phyloP scores from a whole-genome alignment of 1,140 invertebrate genomes.

The Bombus sylvicola region DNA sequence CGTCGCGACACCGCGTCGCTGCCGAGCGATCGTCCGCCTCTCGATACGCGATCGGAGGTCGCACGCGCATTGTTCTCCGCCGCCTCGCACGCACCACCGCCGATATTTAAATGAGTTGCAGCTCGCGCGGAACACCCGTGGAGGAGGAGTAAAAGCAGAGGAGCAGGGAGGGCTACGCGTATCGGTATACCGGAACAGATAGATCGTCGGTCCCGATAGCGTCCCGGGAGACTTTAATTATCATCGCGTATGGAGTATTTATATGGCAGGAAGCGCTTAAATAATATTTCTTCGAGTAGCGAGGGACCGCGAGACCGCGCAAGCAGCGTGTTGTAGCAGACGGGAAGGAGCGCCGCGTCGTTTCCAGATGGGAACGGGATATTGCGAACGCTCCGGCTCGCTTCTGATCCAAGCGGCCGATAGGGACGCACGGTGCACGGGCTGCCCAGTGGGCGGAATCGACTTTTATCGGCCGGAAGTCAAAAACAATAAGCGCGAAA shows the following conservation, averaged over 20 bases:
- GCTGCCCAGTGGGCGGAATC: slow-evolving; percentile 73
- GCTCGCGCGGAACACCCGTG: slow-evolving; percentile 13
- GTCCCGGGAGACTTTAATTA: slow-evolving; percentile 79
- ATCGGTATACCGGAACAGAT: slow-evolving; percentile 64
- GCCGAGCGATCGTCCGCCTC: too few relatives aligned
- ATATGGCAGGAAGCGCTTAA: slow-evolving; percentile 83
- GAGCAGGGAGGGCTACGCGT: neutral
- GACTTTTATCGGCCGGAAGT: slow-evolving; percentile 80
- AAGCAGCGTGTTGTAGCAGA: too few relatives aligned
- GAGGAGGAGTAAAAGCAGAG: neutral
- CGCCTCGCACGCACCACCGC: slow-evolving; percentile 34
- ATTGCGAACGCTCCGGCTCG: slow-evolving; percentile 70
- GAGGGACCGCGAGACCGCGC: slow-evolving; percentile 23
- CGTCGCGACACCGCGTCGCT: neutral
- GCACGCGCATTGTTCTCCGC: slow-evolving; percentile 28
- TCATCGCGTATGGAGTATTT: slow-evolving; percentile 81
- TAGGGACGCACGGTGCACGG: slow-evolving; percentile 59
- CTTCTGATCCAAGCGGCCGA: slow-evolving; percentile 76
- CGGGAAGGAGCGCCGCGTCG: slow-evolving; percentile 6
- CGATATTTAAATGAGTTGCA: slow-evolving; percentile 42
- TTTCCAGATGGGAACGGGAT: slow-evolving; percentile 73
- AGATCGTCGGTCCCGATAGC: slow-evolving; percentile 69
- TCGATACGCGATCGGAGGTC: neutral
- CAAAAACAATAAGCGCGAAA: slow-evolving; percentile 79
- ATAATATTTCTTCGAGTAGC: slow-evolving; percentile 80